Conservation (phyloP, 2,888 invertebrate species). For the Nasonovia ribisnigri region DNA sequence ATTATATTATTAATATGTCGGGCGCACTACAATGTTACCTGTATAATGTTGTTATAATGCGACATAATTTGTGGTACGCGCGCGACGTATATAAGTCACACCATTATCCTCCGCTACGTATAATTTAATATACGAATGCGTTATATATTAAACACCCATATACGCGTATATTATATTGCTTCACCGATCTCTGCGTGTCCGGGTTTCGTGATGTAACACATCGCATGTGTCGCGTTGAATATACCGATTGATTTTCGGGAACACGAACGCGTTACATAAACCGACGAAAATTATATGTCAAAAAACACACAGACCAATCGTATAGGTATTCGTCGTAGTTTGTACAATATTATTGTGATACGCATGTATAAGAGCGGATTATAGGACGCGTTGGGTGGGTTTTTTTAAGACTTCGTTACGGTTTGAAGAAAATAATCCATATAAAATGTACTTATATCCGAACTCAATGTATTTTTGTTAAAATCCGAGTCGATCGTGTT, state of each 20-base stretch:
- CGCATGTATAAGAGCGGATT: not conserved
- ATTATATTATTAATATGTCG: constrained; percentile 20
- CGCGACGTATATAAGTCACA: not conserved
- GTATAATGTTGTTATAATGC: not conserved
- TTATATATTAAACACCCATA: not conserved
- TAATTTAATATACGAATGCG: not conserved
- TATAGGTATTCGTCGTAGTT: not conserved
- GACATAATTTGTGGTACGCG: not conserved
- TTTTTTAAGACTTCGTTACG: not conserved
- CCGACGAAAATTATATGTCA: not conserved
- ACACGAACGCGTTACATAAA: constrained; percentile 10
- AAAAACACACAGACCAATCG: not conserved
- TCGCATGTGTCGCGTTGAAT: not conserved
- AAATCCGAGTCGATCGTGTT: not conserved
- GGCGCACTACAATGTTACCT: not conserved
- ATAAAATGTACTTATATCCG: not conserved
- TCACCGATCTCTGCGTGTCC: not conserved
- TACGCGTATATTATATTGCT: not conserved
- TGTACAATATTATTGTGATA: not conserved
- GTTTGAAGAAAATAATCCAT: not conserved
- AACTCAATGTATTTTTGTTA: not conserved
- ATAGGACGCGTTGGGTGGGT: not conserved
- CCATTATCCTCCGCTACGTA: not conserved
- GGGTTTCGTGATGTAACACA: constrained; percentile 37
- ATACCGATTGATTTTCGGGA: constrained; percentile 9